Conservation (phyloP, 2,797 vertebrate genomes). For the Enteromius treurensis region DNA sequence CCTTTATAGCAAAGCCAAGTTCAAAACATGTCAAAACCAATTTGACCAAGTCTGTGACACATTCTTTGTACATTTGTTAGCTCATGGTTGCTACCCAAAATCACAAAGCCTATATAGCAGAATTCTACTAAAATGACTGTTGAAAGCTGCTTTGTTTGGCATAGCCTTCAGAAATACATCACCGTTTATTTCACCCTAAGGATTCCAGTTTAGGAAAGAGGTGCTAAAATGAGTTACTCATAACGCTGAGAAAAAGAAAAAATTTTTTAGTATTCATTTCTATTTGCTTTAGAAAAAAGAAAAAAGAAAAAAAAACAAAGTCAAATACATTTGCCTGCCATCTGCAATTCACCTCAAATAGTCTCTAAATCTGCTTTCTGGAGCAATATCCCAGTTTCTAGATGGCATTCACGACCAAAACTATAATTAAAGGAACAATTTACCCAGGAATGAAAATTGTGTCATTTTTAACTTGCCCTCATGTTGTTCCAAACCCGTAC, state of each 20-base stretch:
- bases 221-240: not conserved
- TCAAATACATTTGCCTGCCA: not conserved
- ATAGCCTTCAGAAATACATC: not conserved
- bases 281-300: not conserved
- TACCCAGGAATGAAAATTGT: not conserved
- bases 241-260: not conserved
- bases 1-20: not conserved
- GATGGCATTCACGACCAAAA: not conserved
- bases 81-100: not conserved
- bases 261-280: not conserved
- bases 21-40: slow-evolving; percentile 4
- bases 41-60: not conserved
- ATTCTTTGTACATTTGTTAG: not conserved
- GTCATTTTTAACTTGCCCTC: slow-evolving; percentile 14
- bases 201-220: not conserved
- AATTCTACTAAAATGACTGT: not conserved
- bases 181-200: not conserved
- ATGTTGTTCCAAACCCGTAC: not conserved
- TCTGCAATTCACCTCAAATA: not conserved
- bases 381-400: not conserved
- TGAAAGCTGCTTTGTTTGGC: slow-evolving; percentile 9
- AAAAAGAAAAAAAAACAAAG: not conserved
- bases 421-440: slow-evolving; percentile 18
- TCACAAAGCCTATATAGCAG: not conserved
- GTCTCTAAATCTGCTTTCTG: not conserved